Conservation (phyloP, 2,113 vertebrate genomes). For the Puntigrus tetrazona region DNA sequence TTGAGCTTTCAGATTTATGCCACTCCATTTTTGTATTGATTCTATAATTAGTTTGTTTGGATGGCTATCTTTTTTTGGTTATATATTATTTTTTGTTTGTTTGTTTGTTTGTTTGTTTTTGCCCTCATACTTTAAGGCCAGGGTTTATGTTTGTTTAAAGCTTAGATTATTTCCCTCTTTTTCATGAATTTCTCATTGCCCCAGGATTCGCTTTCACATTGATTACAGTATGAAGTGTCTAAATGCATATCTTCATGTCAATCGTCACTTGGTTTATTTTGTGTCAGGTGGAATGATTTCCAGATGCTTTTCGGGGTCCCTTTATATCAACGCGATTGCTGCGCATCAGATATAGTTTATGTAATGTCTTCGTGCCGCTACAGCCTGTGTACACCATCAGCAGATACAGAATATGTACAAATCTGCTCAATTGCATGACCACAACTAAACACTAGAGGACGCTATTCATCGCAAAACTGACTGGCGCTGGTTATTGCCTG, state of each 20-base stretch:
- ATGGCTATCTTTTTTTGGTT: neutral
- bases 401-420: neutral
- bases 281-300: neutral
- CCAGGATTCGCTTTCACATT: neutral
- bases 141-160: neutral
- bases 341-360: neutral
- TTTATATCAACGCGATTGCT: neutral
- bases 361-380: neutral
- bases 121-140: neutral
- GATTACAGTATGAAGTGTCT: neutral
- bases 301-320: neutral
- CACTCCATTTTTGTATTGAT: neutral
- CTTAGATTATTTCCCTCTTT: neutral
- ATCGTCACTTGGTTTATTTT: neutral
- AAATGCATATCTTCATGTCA: neutral
- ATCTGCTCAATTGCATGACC: neutral
- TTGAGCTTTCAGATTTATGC: neutral
- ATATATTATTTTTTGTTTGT: neutral
- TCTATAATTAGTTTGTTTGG: neutral
- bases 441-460: slow-evolving; percentile 35
- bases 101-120: neutral
- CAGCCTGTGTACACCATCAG: neutral
- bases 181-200: neutral
- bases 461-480: slow-evolving; percentile 9
- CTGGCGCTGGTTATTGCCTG: neutral